Conservation (phyloP, 2,113 vertebrate species). For the Lepus timidus region DNA sequence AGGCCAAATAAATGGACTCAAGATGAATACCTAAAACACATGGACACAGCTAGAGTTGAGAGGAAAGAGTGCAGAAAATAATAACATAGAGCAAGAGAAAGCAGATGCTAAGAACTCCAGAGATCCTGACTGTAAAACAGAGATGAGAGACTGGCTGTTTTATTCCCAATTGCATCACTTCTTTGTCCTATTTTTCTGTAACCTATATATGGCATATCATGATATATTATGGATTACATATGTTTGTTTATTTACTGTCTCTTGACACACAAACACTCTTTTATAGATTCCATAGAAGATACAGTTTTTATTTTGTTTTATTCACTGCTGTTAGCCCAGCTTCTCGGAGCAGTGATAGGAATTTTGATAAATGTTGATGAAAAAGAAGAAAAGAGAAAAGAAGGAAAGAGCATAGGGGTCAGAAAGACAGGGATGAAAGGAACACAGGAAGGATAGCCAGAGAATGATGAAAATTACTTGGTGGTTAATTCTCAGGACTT, state of each 20-base stretch:
- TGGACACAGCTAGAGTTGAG: not conserved
- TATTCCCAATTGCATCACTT: not conserved
- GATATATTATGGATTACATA: not conserved
- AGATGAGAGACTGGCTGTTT: not conserved
- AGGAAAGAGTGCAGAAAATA: not conserved
- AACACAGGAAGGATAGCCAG: not conserved
- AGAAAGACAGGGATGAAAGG: not conserved
- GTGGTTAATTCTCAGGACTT: not conserved
- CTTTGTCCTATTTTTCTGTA: not conserved
- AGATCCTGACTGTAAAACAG: not conserved
- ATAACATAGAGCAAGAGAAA: not conserved
- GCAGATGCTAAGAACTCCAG: not conserved
- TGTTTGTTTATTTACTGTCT: not conserved
- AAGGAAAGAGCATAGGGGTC: too few relatives aligned
- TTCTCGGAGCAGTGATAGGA: not conserved
- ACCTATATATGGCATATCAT: not conserved
- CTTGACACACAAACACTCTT: fast-evolving
- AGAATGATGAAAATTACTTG: not conserved
- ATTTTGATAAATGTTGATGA: not conserved
- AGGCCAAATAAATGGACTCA: not conserved
- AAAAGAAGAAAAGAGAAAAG: not conserved
- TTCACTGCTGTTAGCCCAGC: not conserved
- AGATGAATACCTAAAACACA: not conserved
- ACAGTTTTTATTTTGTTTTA: not conserved
- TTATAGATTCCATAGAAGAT: not conserved